These are phyloP conservation scores for Caenorhabditis zanzibari DNA, from an alignment of 2,888 invertebrate species.

Conservation along the genomic window DNA sequence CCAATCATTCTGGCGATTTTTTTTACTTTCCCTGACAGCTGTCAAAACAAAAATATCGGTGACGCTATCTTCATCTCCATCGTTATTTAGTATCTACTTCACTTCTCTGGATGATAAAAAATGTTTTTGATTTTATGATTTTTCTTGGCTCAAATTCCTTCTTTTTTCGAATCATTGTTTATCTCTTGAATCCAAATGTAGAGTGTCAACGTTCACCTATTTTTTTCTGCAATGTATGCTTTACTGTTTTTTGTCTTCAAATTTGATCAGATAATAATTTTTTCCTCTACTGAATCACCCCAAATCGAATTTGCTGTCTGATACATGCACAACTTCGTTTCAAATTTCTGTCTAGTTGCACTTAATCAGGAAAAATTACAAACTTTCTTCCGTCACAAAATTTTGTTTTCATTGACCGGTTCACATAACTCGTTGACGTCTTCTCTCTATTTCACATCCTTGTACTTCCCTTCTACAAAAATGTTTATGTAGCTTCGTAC, in stretches of 20 bases:
- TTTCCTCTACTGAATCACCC: no score
- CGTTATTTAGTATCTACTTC: constrained; percentile 53
- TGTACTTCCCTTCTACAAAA: constrained; percentile 30
- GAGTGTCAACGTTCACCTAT: background rate
- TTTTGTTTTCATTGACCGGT: constrained; percentile 31
- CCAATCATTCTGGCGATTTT: constrained; percentile 5
- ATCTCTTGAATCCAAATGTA: no score
- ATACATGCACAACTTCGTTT: constrained; percentile 46
- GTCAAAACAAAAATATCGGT: constrained; percentile 59
- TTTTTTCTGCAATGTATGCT: constrained; percentile 2
- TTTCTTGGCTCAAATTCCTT: no score
- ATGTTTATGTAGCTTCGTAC: constrained; percentile 17
- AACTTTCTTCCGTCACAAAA: background rate
- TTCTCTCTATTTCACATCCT: constrained; percentile 14
- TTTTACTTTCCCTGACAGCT: constrained; percentile 11
- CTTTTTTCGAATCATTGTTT: no score
- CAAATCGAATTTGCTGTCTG: no score
- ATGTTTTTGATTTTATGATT: background rate
- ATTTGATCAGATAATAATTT: constrained; percentile 29
- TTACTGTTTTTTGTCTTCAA: constrained; percentile 28
- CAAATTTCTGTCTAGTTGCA: background rate
- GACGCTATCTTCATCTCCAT: constrained; percentile 54
- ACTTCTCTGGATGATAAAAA: constrained; percentile 16
- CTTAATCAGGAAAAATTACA: background rate
- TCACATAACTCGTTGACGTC: constrained; percentile 52